Base-by-base conservation (phyloP, 2,888 invertebrate species). In the Trichogramma dendrolimi region DNA sequence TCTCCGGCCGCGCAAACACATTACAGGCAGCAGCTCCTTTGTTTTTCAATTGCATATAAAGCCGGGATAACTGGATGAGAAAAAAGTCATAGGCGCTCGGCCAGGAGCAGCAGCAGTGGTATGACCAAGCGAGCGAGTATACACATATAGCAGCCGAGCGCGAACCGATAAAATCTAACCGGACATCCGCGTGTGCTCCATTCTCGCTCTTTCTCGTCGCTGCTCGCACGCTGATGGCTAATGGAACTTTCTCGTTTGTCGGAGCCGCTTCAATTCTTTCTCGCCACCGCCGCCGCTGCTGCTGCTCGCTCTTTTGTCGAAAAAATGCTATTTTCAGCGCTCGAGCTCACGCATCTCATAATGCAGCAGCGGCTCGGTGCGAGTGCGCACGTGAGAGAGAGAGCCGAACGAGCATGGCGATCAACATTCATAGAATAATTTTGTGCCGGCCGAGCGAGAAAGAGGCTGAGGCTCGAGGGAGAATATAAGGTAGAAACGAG, bases 401-500 rank as follows among this genome's bases (percentile, higher is more conserved):
- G 10, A 11, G 11, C 10, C 27, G 27, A 27, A 27, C 27, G 40
- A 7, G 11, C 14, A 42, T 70, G 64, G 59, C 70, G 70, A 75
- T 75, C 73, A 75, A 71, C 71, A 75, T 75, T 75, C 74, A 74
- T 74, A 75, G 74, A 75, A 75, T 74, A 75, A 75, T 75, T 75
- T 73, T 70, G 67, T 73, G 71, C 70, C 68, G 67, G 69, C 62
- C 57, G 63, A 60, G 60, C 62, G 46, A 44, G 55, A 43, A 53
- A 62, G 55, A 47, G 50, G 47, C 54, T 61, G 58, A 11, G 58
- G 51, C 49, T 46, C 50, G 39, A 38, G 47, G 7, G 39, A 11
- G 14, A 43, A 39, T 6, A 27, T 27, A 62, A 53, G 10, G 55
- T 52, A 59, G 61, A 50, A 27, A 43, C 59, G 67, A 60, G 58